Conservation (phyloP, 2,113 vertebrate genomes). For the Helogale parvula region DNA sequence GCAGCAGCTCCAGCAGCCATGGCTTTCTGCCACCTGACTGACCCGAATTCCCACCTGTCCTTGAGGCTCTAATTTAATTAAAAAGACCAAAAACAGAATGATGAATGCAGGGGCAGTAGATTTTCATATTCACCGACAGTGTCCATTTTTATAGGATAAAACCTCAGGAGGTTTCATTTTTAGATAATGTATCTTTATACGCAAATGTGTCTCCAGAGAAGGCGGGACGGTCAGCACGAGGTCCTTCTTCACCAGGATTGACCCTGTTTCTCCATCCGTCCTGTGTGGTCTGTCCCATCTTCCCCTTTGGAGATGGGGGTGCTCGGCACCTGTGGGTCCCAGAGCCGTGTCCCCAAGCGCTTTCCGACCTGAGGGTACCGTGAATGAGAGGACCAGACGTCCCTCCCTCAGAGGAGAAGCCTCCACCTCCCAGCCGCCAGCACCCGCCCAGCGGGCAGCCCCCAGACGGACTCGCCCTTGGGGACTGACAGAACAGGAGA, state of each 20-base stretch:
- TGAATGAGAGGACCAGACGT: too few species aligned
- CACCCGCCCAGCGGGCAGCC: background rate
- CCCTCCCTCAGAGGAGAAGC: background rate
- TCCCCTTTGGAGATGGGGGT: background rate
- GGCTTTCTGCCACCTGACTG: fast-evolving
- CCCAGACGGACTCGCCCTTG: background rate
- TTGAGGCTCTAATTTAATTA: background rate
- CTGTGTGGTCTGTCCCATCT: background rate
- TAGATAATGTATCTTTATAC: background rate
- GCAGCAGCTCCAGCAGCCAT: fast-evolving
- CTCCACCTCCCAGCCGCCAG: background rate
- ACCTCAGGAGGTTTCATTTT: background rate
- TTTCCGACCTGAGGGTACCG: background rate
- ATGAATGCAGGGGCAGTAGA: fast-evolving
- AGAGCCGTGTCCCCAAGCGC: background rate
- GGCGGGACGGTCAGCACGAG: fast-evolving
- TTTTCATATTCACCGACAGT: background rate
- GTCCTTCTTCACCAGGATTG: background rate
- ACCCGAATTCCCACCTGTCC: background rate
- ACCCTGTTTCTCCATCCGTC: background rate
- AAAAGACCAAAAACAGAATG: background rate
- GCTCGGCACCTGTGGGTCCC: background rate
- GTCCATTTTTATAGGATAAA: background rate
- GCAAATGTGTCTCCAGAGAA: background rate
- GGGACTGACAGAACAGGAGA: background rate